Base-by-base conservation (phyloP, 2,797 vertebrate species). In the Peromyscus aztecus region DNA sequence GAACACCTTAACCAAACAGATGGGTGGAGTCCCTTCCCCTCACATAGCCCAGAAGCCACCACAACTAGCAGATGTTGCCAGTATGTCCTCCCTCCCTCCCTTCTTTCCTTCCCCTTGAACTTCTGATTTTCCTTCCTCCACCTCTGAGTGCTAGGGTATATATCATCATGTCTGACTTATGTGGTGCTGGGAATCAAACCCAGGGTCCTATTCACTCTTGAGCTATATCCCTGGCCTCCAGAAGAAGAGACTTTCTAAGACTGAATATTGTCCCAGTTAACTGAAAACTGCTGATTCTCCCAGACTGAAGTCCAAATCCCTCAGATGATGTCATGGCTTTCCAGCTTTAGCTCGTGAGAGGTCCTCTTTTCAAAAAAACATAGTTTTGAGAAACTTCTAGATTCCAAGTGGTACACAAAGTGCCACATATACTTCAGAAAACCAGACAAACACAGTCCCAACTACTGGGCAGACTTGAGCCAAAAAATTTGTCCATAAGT, bases 231-330 rank as follows among this genome's bases (percentile, higher is more conserved):
- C 11, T 71, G 67, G 24, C 46, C 67, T 52, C 85, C 24, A 88
- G 82, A n/a, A 85, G 76, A 88, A 43, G 23, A 34, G 82, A 23
- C 52, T 91, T 93, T 80, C 78, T 92, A 59, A 93, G 91, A 86
- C 21, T 46, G 29, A 91, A 75, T 75, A 49, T 23, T 95, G 49
- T 67, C n/a, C 65, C n/a, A 31, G 1, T 97, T 90, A 21, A 19
- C n/a, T 43, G 59, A 57, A 96, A 88, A 80, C n/a, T 43, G 80
- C 21, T 61, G n/a, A 55, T 76, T 96, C 19, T 27, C 85, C 49
- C 43, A 57, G 52, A 23, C 77, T 82, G 31, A 94, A 90, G 49
- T 63, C 43, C 65, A 91, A 2, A 71, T 73, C 69, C 43, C 19
- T 82, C 80, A 83, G 19, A 69, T 85, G 69, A 52, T 6, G 12